Evolutionary conservation across 37 sponge, comb jelly and placozoan genomes (phyloP), one percentile per base, ranked within the genome.

Genomic region (Cliona cf. orientalis): DNA sequence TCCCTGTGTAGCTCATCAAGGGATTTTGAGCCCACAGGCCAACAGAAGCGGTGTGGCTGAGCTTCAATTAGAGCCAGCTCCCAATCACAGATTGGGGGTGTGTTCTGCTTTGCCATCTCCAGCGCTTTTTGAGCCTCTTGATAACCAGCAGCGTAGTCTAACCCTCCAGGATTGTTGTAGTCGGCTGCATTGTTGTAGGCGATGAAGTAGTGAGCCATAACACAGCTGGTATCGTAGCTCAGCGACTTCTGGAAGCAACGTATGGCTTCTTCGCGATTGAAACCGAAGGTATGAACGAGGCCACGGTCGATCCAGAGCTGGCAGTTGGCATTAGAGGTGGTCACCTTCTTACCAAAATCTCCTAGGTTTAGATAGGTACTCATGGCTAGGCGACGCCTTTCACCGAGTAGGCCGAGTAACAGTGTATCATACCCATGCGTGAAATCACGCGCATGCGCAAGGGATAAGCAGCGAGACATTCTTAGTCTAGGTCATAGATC

Each of bases 151-250:
- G 36, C 77, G 40, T 63, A 81, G 42, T 87, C 88, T 49, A 87
- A 36, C 0, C 88, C 88, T 46, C 67, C 60, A 17, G 68, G 40
- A 61, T 82, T 77, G 79, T 89, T 89, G 84, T 89, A 89, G 74
- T 89, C 56, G 23, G 79, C 78, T 23, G 84, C 89, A 82, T 82
- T 67, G 78, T 65, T 42, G 84, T 83, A 76, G 21, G 89, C 89
- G 60, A 83, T 89, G 66, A 82, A 77, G 64, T 78, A 89, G 78
- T 82, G 89, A 38, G 84, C 84, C 78, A 89, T 82, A 60, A 74
- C 79, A 41, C 89, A 89, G 66, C 71, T 42, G 37, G 21, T 28
- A 42, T 82, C 84, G 21, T 71, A 57, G 36, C n/a, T 42, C 57
- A 82, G 83, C 2, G 80, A 72, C 41, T 61, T 78, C 55, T 66